phyloP scores from a whole-genome alignment of 2,888 invertebrate genomes.

The Gryllus longicercus region DNA sequence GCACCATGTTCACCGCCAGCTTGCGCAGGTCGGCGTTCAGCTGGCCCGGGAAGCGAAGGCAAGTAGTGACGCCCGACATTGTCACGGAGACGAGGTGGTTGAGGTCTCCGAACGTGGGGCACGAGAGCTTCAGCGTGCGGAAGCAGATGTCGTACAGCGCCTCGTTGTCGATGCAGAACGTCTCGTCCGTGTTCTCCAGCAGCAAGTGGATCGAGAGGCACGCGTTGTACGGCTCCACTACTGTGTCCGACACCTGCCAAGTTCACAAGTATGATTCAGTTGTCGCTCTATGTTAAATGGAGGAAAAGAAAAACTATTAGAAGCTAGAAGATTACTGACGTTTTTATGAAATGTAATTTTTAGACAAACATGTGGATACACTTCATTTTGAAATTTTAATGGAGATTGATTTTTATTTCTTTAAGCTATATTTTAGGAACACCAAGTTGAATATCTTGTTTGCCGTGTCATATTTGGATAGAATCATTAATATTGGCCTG shows the following conservation, averaged over 20 bases:
- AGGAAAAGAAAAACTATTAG: too few species aligned
- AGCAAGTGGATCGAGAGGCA: conserved; percentile 53
- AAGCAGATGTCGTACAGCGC: conserved; percentile 55
- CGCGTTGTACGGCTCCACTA: conserved; percentile 56
- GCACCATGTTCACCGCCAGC: conserved; percentile 59
- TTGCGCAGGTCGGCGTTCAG: conserved; percentile 58
- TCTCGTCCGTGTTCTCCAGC: conserved; percentile 55
- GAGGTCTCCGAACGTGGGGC: conserved; percentile 58
- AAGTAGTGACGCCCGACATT: conserved; percentile 55
- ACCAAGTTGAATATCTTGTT: too few species aligned
- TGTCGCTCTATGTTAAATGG: neutral
- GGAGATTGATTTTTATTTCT: too few species aligned
- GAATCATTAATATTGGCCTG: too few species aligned
- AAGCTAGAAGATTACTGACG: too few species aligned
- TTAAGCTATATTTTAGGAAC: too few species aligned
- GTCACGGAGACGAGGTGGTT: conserved; percentile 53
- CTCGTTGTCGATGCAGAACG: conserved; percentile 54
- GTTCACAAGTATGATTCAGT: neutral
- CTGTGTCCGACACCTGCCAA: conserved; percentile 52
- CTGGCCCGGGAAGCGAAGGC: conserved; percentile 62
- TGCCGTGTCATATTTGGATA: too few species aligned
- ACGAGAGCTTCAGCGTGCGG: conserved; percentile 51
- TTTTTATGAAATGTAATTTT: too few species aligned
- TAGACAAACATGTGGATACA: too few species aligned
- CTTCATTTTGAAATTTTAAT: too few species aligned